Evolutionary conservation across 2,113 vertebrate species (phyloP), one percentile per base, ranked within the genome.

Genomic region (Lasiurus cinereus): DNA sequence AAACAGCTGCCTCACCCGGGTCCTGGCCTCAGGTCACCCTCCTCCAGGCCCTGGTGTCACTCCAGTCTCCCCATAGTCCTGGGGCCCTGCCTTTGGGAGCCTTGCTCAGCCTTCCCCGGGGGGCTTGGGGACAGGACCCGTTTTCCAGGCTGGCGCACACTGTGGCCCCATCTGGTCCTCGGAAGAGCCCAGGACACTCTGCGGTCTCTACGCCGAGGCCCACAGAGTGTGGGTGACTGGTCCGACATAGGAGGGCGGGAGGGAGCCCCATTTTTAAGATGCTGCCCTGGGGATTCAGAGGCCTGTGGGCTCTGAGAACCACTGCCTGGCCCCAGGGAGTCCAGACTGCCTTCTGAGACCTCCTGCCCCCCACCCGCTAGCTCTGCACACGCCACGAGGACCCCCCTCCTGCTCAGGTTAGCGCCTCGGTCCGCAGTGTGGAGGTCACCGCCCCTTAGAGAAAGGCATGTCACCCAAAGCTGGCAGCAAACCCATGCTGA

Each of bases 51-150:
- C 24, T 24, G 79, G 43, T 8, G n/a, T 39, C 6, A 2, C 16
- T 15, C 8, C 67, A n/a, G 22, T 7, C 21, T 48, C 52, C 18
- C 93, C n/a, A 4, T 15, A 31, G 77, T 69, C 86, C 64, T 16
- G 22, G 74, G 66, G 27, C 36, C 13, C 16, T 69, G 50, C 70
- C 29, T 54, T 78, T 36, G 86, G 91, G 74, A 79, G 33, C n/a
- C 21, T 8, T 0, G 4, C 69, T 77, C 31, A 67, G 56, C 43
- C 59, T 90, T 90, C 36, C 31, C 70, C 80, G 88, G 66, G 22
- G 0, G 0, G 13, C 6, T 12, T 76, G 21, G 19, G 15, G 6
- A 24, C 29, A 59, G 36, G 3, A 1, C 1, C 4, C 0, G 8
- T 21, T 70, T 85, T n/a, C 50, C 14, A 14, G 48, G 74, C 31